A percentile compares a stretch with the other conserved stretches of the same genome.
Evolutionary conservation across 2,888 invertebrate genomes (phyloP).

Genomic region (Andrena minutula): DNA sequence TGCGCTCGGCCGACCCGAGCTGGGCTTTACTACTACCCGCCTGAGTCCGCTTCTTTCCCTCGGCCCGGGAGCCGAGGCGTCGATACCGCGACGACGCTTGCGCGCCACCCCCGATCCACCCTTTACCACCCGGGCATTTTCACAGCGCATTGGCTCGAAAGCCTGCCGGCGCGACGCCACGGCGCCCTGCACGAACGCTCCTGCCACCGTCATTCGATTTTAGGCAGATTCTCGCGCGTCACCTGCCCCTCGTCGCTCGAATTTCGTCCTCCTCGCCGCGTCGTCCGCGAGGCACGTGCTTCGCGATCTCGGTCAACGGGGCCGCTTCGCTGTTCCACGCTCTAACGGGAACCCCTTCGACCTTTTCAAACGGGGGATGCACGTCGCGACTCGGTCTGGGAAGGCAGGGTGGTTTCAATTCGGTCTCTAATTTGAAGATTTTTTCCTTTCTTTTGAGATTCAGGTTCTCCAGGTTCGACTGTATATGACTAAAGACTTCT

Average conservation of each 20-base stretch:
- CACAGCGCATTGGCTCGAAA: conserved; percentile 76
- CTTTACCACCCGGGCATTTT: conserved; percentile 73
- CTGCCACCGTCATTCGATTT: conserved; percentile 24
- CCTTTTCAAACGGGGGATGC: conserved; percentile 5
- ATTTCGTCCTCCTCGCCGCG: not conserved
- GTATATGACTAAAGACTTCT: too few species aligned
- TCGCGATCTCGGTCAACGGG: conserved; percentile 48
- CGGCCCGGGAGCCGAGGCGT: conserved; percentile 82
- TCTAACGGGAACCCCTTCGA: not conserved
- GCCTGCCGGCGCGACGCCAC: conserved; percentile 66
- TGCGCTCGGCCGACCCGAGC: conserved; percentile 79
- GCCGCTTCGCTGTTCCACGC: conserved; percentile 27
- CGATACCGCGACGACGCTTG: conserved; percentile 82
- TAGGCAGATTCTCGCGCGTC: conserved; percentile 28
- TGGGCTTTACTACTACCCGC: conserved; percentile 82
- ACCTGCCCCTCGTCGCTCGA: not conserved
- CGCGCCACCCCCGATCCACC: conserved; percentile 81
- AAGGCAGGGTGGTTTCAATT: too few species aligned
- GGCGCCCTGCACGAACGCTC: conserved; percentile 59
- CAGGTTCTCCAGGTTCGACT: too few species aligned
- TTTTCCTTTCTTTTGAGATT: too few species aligned
- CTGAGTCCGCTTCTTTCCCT: conserved; percentile 67
- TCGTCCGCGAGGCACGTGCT: conserved; percentile 41
- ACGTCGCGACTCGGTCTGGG: not conserved
- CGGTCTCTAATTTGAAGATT: too few species aligned